phyloP scores from a whole-genome alignment of 1,140 invertebrate genomes.

The Bombus superbus region DNA sequence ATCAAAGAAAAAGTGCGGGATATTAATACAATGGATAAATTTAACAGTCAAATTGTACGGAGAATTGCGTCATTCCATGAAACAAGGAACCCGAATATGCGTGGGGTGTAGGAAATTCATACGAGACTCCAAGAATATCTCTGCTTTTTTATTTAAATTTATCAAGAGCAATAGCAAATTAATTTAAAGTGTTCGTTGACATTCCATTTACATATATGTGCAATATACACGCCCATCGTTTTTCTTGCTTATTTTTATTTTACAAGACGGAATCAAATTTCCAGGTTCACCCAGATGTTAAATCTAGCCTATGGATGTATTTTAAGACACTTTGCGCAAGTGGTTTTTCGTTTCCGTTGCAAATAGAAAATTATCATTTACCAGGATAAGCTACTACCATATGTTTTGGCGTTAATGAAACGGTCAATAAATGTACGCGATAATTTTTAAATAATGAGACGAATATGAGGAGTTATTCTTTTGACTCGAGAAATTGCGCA shows the following conservation, averaged over 20 bases:
- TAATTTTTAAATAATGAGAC: background rate
- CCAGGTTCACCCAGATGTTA: background rate
- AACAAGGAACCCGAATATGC: conserved; percentile 12
- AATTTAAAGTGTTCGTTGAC: background rate
- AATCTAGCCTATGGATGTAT: background rate
- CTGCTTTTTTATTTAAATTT: background rate
- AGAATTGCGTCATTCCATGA: conserved; percentile 61
- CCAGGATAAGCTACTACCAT: background rate
- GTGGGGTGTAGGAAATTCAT: background rate
- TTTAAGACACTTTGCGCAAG: conserved; percentile 12
- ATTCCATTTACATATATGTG: background rate
- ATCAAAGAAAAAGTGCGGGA: background rate
- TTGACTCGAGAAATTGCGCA: background rate
- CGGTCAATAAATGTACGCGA: background rate
- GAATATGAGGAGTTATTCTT: background rate
- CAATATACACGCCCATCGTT: background rate
- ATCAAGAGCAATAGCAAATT: background rate
- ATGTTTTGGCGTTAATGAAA: background rate
- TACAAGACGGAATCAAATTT: background rate
- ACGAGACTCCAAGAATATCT: conserved; percentile 57
- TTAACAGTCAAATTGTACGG: background rate
- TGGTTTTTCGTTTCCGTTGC: background rate
- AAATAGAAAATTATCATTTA: background rate
- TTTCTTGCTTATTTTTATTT: background rate
- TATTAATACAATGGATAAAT: background rate